Evolutionary conservation across 1,140 invertebrate genomes (phyloP).

Genomic region (Sipha flava): DNA sequence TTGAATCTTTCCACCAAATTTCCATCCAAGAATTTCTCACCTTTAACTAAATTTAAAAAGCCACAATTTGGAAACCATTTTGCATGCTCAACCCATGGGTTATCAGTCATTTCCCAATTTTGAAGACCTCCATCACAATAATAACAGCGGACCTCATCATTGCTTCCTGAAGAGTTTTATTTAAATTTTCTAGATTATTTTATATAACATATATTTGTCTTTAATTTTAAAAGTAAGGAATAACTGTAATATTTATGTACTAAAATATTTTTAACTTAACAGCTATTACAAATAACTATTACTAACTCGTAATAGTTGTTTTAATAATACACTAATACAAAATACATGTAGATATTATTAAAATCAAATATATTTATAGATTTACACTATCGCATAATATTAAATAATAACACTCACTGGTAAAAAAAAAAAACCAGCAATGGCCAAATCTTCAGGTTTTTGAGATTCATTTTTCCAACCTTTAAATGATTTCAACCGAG

Average conservation of each 20-base stretch:
- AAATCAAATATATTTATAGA: too few relatives aligned
- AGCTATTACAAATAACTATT: too few relatives aligned
- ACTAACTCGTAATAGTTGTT: too few relatives aligned
- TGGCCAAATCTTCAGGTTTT: slow-evolving; percentile 56
- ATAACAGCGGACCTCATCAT: slow-evolving; percentile 78
- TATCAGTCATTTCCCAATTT: slow-evolving; percentile 75
- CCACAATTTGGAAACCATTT: slow-evolving; percentile 79
- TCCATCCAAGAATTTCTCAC: slow-evolving; percentile 61
- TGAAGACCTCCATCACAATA: slow-evolving; percentile 80
- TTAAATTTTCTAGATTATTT: background rate
- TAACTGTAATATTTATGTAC: too few relatives aligned
- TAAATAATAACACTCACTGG: slow-evolving; percentile 46
- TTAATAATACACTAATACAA: too few relatives aligned
- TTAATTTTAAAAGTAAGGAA: too few relatives aligned
- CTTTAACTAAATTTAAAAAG: slow-evolving; percentile 68
- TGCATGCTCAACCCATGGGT: slow-evolving; percentile 84
- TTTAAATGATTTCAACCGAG: slow-evolving; percentile 55
- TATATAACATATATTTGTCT: background rate
- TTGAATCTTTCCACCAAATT: slow-evolving; percentile 19
- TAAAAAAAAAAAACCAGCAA: slow-evolving; percentile 72
- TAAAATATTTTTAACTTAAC: too few relatives aligned
- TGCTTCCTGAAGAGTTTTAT: slow-evolving; percentile 43
- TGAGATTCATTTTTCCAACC: slow-evolving; percentile 55
- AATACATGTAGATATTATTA: too few relatives aligned
- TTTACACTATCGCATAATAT: too few relatives aligned